Percentiles rank a stretch among this genome's conserved stretches.
Conservation (phyloP, 2,797 vertebrate species). For the Dipus sagitta region DNA sequence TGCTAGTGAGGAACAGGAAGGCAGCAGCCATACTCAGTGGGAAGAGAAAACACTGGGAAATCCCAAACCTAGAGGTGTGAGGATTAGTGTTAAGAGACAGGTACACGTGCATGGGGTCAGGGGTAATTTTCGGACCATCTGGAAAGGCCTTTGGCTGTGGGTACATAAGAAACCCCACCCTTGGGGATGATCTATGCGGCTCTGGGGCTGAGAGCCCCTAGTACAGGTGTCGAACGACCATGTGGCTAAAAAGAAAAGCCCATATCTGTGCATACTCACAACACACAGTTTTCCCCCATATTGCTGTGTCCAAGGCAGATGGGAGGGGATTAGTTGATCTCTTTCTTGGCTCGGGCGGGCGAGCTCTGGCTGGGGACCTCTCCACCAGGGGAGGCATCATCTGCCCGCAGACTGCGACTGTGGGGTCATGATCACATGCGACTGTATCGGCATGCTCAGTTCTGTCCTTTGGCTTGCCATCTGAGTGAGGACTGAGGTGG, state of each 20-base stretch:
- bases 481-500: slow-evolving; percentile 97
- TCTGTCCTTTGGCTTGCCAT: slow-evolving; percentile 95
- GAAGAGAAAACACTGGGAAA: slow-evolving; percentile 66
- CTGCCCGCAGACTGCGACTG: slow-evolving; percentile 97
- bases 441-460: slow-evolving; percentile 87
- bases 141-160: slow-evolving; percentile 78
- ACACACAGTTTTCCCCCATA: slow-evolving; percentile 69
- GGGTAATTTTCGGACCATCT: slow-evolving; percentile 70
- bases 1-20: slow-evolving; percentile 74
- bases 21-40: slow-evolving; percentile 54
- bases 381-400: slow-evolving; percentile 91
- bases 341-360: slow-evolving; percentile 76
- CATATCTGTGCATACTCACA: slow-evolving; percentile 85
- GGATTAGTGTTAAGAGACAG: slow-evolving; percentile 85
- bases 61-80: slow-evolving; percentile 60
- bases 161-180: slow-evolving; percentile 63
- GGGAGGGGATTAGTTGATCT: slow-evolving; percentile 69
- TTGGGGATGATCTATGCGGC: slow-evolving; percentile 64
- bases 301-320: slow-evolving; percentile 72
- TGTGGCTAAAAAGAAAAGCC: slow-evolving; percentile 74
- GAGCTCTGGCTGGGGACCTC: slow-evolving; percentile 81
- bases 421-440: slow-evolving; percentile 98
- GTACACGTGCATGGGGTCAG: slow-evolving; percentile 58
- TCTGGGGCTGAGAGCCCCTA: slow-evolving; percentile 68
- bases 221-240: slow-evolving; percentile 73